Evolutionary conservation across 2,888 invertebrate species (phyloP), one percentile per base, ranked within the genome.

Genomic region (Mamestra brassicae): DNA sequence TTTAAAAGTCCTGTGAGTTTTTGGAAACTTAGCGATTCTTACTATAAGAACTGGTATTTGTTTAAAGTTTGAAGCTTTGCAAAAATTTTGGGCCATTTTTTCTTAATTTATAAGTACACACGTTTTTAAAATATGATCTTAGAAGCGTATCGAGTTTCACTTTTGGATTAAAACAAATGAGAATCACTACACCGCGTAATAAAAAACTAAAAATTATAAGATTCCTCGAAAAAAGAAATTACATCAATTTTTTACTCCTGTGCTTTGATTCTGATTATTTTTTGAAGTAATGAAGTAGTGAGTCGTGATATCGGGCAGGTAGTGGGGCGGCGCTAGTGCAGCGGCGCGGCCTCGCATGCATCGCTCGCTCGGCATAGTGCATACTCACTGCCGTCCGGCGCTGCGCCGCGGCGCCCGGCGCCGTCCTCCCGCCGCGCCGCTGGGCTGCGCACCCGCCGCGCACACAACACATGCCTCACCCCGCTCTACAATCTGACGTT

Each of bases 161-260:
- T 45, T 45, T 45, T 11, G 45, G 11, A 45, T 45, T 45, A 45
- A 45, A 45, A 11, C 38, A 50, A 65, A 42, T 57, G 13, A 17
- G 7, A n/a, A 60, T 52, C 75, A 68, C 69, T 45, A 52, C 45
- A 67, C 52, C 74, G 74, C 68, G 45, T 78, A 75, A 13, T 36
- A 67, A 76, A 66, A 6, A 52, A n/a, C 13, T 61, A 36, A 26
- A 26, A 26, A 1, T 26, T 26, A 26, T 26, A 26, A 26, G 26
- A 26, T 11, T 26, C 5, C 5, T 2, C 3, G 26, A 61, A 61
- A 55, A 55, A 5, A 15, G 13, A 50, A 17, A 45, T 45, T 8
- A 11, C 13, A 34, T 13, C 5, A 26, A 0, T 57, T 13, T 57
- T 34, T 13, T 8, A 11, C 45, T 11, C 45, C 45, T 11, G 45